These are phyloP conservation scores for Drosophila punjabiensis DNA, from an alignment of 1,140 invertebrate genomes.

Conservation along the genomic window DNA sequence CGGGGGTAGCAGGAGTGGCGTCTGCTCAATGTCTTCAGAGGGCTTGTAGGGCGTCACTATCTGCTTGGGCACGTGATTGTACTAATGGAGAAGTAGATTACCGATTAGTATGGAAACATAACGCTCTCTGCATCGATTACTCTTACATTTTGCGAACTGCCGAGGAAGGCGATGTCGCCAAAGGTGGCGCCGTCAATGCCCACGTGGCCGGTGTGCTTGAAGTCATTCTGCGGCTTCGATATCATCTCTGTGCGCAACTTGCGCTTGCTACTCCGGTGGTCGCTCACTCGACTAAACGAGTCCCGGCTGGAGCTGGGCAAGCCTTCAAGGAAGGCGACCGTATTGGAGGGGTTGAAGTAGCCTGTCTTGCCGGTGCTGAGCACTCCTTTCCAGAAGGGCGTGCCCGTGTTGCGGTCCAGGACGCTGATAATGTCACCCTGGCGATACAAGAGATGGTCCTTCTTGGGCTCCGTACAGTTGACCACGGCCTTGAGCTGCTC, in stretches of 20 bases:
- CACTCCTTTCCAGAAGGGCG: constrained; percentile 93
- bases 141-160: constrained; percentile 86
- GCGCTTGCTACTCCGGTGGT: constrained; percentile 86
- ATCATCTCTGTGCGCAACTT: constrained; percentile 97
- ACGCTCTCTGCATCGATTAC: too few species aligned
- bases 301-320: constrained; percentile 87
- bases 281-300: constrained; percentile 77
- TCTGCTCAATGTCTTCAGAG: constrained; percentile 91
- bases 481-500: constrained; percentile 93
- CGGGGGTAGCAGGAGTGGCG: constrained; percentile 86
- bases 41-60: constrained; percentile 95
- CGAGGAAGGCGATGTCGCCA: constrained; percentile 95
- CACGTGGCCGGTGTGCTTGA: constrained; percentile 98
- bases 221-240: constrained; percentile 97
- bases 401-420: constrained; percentile 91
- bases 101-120: background rate
- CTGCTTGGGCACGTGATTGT: constrained; percentile 92
- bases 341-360: constrained; percentile 95
- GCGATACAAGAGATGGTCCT: constrained; percentile 92
- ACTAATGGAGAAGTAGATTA: constrained; percentile 84
- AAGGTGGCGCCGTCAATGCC: constrained; percentile 98
- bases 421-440: constrained; percentile 97
- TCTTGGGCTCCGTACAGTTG: constrained; percentile 83
- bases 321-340: constrained; percentile 95
- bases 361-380: constrained; percentile 94